Percentiles rank a stretch among this genome's conserved stretches.
Conservation (phyloP, 2,797 vertebrate species). For the Manis javanica region DNA sequence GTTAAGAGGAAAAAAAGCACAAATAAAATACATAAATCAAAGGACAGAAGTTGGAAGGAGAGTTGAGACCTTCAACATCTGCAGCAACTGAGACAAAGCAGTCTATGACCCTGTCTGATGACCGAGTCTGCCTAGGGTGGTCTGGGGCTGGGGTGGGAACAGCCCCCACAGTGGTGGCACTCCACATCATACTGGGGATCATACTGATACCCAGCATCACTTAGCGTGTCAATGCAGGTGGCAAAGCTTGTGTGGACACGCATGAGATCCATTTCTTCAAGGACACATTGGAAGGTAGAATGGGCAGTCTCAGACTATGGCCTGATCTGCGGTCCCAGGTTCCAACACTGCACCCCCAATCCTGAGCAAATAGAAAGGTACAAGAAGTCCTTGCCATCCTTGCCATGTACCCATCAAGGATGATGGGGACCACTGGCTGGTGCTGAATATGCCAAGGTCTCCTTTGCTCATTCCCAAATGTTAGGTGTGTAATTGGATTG, state of each 20-base stretch:
- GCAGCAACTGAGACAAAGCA: not conserved
- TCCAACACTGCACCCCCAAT: conserved; percentile 92
- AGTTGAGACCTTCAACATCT: not conserved
- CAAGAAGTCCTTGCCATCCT: conserved; percentile 95
- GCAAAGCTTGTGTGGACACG: conserved; percentile 87
- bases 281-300: conserved; percentile 87
- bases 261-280: conserved; percentile 89
- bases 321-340: conserved; percentile 90
- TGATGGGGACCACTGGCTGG: conserved; percentile 93
- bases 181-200: not conserved
- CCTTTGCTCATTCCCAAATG: conserved; percentile 94
- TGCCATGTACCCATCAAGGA: conserved; percentile 93
- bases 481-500: conserved; percentile 94
- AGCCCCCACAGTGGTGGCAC: accelerated
- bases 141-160: accelerated
- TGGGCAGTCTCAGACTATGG: conserved; percentile 92
- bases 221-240: conserved; percentile 88
- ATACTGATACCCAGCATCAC: conserved; percentile 87
- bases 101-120: not conserved
- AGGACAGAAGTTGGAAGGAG: not conserved
- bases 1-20: not conserved
- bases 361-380: conserved; percentile 93
- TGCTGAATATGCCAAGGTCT: conserved; percentile 94
- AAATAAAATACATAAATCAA: conserved; percentile 38
- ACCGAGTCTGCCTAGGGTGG: not conserved